Evolutionary conservation across 2,888 invertebrate genomes (phyloP), one percentile per base, ranked within the genome.

Genomic region (Synergus laeviventris): DNA sequence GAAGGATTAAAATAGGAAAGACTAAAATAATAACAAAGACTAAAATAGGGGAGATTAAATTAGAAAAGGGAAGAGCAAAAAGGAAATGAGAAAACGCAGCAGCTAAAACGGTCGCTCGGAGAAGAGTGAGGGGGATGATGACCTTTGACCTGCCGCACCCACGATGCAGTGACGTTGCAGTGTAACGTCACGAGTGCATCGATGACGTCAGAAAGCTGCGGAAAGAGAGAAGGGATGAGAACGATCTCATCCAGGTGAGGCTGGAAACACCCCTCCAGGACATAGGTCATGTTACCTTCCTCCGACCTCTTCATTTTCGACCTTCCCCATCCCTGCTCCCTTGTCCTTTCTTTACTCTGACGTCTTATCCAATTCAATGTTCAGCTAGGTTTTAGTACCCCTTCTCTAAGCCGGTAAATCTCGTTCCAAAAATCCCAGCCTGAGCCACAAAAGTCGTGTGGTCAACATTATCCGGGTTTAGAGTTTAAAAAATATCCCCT

Each of bases 121-220:
- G 74, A 70, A 80, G 76, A 73, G 74, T 66, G 60, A 78, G 74
- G 76, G 76, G 76, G 77, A 78, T 87, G 87, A 87, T 86, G 88
- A 86, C 81, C 81, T 77, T 76, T 81, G 79, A 82, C 78, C 78
- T 81, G 38, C 66, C 81, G 78, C 75, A 76, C 86, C 91, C 89
- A 91, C 89, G 90, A 89, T 89, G 91, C 90, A 87, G 88, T 90
- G 90, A 90, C 84, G 84, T 85, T 83, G 86, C 91, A 91, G 91
- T 75, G 91, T 92, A 89, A 91, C 92, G 92, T 87, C 87, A 92
- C 91, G 92, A 64, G 75, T 85, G 86, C 86, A 85, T 84, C 84
- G 84, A 91, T 92, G 92, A 70, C 70, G 70, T 70, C 49, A 70
- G 36, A 49, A 92, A 31, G 24, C n/a, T 70, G 38, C n/a, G n/a